Conservation (phyloP, 2,888 invertebrate species). For the Amaurobius ferox region DNA sequence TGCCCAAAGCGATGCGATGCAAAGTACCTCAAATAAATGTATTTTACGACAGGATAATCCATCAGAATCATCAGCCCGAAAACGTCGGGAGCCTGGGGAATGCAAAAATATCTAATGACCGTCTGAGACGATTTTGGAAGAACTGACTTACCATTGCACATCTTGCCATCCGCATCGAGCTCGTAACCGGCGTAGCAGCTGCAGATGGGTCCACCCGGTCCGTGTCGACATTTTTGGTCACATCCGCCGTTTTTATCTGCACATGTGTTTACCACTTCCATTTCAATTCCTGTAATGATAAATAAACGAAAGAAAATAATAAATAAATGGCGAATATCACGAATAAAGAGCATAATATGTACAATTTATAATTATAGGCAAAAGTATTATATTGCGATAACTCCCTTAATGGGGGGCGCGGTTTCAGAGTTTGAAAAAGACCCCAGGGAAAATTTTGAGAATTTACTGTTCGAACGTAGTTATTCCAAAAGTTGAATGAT, state of each 20-base stretch:
- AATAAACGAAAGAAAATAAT: too few relatives aligned
- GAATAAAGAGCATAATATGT: too few relatives aligned
- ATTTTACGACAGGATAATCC: neutral
- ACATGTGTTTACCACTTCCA: constrained; percentile 79
- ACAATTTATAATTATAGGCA: too few relatives aligned
- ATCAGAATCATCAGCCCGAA: neutral
- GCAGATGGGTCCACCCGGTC: constrained; percentile 75
- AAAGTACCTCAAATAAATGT: neutral
- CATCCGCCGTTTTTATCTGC: constrained; percentile 80
- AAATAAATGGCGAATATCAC: too few relatives aligned
- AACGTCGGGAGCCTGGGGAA: neutral
- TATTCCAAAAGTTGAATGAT: too few relatives aligned
- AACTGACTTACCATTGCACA: constrained; percentile 75
- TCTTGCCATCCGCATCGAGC: constrained; percentile 75
- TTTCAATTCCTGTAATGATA: constrained; percentile 76
- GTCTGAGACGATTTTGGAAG: neutral
- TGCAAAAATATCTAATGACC: neutral
- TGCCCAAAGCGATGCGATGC: neutral
- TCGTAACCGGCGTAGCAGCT: constrained; percentile 77
- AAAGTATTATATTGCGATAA: too few relatives aligned
- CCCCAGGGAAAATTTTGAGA: too few relatives aligned
- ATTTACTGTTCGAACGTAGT: too few relatives aligned
- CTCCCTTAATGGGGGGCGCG: too few relatives aligned
- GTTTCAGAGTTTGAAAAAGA: too few relatives aligned
- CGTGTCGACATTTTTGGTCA: constrained; percentile 79